Conservation (phyloP, 2,113 vertebrate genomes). For the Pseudois nayaur region DNA sequence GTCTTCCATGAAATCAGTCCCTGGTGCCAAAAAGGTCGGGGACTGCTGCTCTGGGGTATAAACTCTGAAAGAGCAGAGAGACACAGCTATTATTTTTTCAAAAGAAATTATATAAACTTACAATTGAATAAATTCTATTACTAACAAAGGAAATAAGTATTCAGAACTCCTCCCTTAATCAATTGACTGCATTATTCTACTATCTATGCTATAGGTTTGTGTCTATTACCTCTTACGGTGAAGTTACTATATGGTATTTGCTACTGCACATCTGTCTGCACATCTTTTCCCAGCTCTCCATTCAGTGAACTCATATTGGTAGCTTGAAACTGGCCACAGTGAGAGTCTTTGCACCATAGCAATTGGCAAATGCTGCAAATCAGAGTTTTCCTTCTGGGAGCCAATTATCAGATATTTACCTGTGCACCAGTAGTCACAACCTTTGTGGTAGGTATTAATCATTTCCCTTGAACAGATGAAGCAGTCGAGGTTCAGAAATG, state of each 20-base stretch:
- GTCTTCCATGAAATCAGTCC: not conserved
- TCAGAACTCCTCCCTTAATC: not conserved
- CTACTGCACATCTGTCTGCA: not conserved
- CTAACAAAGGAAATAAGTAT: not conserved
- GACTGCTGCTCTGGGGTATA: not conserved
- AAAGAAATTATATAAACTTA: not conserved
- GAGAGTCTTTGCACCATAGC: not conserved
- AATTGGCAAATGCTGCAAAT: not conserved
- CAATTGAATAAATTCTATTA: not conserved
- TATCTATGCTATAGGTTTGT: not conserved
- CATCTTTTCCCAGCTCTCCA: not conserved
- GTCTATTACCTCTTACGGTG: not conserved
- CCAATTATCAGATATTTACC: not conserved
- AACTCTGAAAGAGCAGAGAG: not conserved
- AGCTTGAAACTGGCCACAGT: not conserved
- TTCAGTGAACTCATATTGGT: not conserved
- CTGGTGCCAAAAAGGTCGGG: not conserved
- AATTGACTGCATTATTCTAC: not conserved
- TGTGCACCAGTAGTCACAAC: not conserved
- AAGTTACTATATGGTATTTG: not conserved
- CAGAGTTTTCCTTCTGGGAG: not conserved
- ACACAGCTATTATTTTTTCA: not conserved
- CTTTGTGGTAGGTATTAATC: not conserved
- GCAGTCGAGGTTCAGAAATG: not conserved
- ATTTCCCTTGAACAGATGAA: not conserved